phyloP scores from a whole-genome alignment of 2,888 invertebrate species.

The Drosophila affinis region DNA sequence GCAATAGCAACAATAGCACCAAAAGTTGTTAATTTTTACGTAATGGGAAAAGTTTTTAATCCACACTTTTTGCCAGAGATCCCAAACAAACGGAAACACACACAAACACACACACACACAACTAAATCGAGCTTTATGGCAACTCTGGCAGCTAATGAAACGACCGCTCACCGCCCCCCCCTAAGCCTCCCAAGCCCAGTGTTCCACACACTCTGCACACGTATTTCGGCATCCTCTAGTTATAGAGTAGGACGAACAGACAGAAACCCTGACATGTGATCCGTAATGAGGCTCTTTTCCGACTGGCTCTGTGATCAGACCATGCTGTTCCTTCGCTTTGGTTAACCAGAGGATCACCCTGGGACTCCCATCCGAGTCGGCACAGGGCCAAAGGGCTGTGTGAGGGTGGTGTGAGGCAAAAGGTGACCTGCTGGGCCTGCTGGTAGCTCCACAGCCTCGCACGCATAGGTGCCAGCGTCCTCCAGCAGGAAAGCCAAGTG shows the following conservation, averaged over 20 bases:
- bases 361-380: too few relatives aligned
- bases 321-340: too few relatives aligned
- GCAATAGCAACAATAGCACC: conserved; percentile 26
- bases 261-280: too few relatives aligned
- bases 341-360: too few relatives aligned
- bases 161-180: conserved; percentile 1
- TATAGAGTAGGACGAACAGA: too few relatives aligned
- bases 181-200: too few relatives aligned
- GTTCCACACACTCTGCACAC: too few relatives aligned
- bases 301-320: too few relatives aligned
- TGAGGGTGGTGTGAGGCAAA: too few relatives aligned
- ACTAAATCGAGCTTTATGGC: conserved; percentile 74
- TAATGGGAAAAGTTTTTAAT: conserved; percentile 80
- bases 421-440: conserved; percentile 88
- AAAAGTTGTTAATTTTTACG: conserved; percentile 77
- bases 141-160: conserved; percentile 45
- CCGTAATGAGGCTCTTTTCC: too few relatives aligned
- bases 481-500: conserved; percentile 84
- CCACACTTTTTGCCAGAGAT: conserved; percentile 45
- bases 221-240: too few relatives aligned
- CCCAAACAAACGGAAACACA: conserved; percentile 16
- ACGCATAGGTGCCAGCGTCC: conserved; percentile 92
- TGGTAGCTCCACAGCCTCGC: conserved; percentile 89
- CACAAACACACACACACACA: conserved; percentile 20
- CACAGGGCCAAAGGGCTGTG: too few relatives aligned